Evolutionary conservation across 2,797 vertebrate genomes (phyloP).

Genomic region (Hylomyscus alleni): DNA sequence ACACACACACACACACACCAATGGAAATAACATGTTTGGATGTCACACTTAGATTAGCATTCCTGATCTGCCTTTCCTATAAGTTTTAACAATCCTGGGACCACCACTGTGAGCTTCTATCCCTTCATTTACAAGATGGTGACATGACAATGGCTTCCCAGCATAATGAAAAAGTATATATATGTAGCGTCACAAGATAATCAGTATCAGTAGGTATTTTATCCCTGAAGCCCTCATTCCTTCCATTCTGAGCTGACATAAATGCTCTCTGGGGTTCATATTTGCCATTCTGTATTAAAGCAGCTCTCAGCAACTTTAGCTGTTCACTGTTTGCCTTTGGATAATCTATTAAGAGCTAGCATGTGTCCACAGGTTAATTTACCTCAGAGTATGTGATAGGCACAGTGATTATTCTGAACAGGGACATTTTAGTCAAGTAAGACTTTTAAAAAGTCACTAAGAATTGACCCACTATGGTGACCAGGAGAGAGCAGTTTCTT

Average conservation of each 20-base stretch:
- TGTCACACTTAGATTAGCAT: not conserved
- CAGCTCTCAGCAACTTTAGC: not conserved
- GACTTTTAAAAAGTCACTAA: constrained; percentile 53
- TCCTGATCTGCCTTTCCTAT: not conserved
- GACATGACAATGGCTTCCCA: not conserved
- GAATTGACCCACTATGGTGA: constrained; percentile 51
- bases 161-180: not conserved
- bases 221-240: not conserved
- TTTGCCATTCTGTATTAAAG: constrained; percentile 42
- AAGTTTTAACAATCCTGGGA: not conserved
- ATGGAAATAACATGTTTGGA: not conserved
- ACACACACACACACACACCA: not conserved
- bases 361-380: constrained; percentile 68
- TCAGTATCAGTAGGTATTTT: not conserved
- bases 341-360: constrained; percentile 56
- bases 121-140: not conserved
- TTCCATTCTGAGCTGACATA: not conserved
- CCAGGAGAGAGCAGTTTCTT: constrained; percentile 59
- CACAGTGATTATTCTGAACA: constrained; percentile 63
- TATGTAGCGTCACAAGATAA: not conserved
- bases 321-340: constrained; percentile 46
- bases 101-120: constrained; percentile 2
- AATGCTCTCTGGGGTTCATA: not conserved
- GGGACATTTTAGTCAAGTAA: constrained; percentile 53
- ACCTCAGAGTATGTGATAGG: constrained; percentile 66